Conservation (phyloP, 1,140 invertebrate genomes). For the Tetragnatha versicolor region DNA sequence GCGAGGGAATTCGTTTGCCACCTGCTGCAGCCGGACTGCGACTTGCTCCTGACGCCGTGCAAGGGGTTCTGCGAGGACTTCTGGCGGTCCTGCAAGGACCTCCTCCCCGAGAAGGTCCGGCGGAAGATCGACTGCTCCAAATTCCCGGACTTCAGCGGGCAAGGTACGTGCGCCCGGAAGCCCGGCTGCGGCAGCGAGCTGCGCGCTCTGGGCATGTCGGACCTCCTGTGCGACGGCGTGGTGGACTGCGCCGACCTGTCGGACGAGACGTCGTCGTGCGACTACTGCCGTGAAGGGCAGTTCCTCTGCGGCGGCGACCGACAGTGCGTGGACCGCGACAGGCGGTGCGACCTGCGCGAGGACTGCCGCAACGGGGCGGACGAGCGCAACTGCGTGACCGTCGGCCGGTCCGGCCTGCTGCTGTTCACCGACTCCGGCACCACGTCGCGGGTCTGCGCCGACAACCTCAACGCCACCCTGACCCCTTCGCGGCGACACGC, state of each 20-base stretch:
- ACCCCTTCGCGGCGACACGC: slow-evolving; percentile 37
- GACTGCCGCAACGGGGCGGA: slow-evolving; percentile 87
- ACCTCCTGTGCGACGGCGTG: slow-evolving; percentile 83
- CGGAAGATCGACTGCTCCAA: slow-evolving; percentile 77
- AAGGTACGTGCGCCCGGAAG: slow-evolving; percentile 76
- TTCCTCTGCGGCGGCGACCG: slow-evolving; percentile 83
- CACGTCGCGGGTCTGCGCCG: slow-evolving; percentile 36
- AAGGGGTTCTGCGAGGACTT: slow-evolving; percentile 85
- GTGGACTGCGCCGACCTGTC: slow-evolving; percentile 83
- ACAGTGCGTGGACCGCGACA: slow-evolving; percentile 74
- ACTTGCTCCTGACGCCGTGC: slow-evolving; percentile 75
- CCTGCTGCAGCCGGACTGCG: slow-evolving; percentile 81
- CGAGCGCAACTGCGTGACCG: slow-evolving; percentile 74
- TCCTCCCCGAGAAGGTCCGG: slow-evolving; percentile 75
- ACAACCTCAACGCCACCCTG: slow-evolving; percentile 47
- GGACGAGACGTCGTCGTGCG: slow-evolving; percentile 71
- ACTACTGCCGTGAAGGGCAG: slow-evolving; percentile 74
- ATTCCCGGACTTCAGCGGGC: slow-evolving; percentile 79
- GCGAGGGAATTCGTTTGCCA: slow-evolving; percentile 87
- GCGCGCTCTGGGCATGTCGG: slow-evolving; percentile 74
- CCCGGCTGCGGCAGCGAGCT: slow-evolving; percentile 75
- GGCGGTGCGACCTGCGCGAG: slow-evolving; percentile 79
- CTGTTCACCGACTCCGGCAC: slow-evolving; percentile 42
- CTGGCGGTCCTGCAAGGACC: slow-evolving; percentile 78
- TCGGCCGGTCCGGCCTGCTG: slow-evolving; percentile 41